Base-by-base conservation (phyloP, 2,113 vertebrate species). In the Microcebus murinus region DNA sequence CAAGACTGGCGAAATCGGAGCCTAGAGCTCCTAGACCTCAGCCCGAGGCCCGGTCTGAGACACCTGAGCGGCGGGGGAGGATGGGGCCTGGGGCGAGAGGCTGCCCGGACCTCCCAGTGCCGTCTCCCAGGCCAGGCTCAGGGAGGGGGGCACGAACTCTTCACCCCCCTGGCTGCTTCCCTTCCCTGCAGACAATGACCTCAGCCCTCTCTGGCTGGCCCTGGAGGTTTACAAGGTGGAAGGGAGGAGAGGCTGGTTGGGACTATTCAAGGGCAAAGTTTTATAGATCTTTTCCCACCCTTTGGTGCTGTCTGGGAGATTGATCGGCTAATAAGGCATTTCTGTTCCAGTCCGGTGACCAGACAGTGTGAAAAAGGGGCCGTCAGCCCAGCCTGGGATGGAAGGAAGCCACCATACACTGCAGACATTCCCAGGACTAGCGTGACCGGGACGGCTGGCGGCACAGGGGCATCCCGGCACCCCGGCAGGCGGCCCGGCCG, bases 281-380 rank as follows among this genome's bases (percentile, higher is more conserved):
- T 97, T 97, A 94, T 87, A 77, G 91, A 9, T 23, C 70, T 89
- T 83, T 91, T 93, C 93, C 92, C 84, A 85, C 55, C 70, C 91
- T 59, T 15, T 50, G 71, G 65, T 36, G 61, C 90, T 87, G 70
- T 93, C 92, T 34, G n/a, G 42, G 80, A 97, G 87, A 94, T 0
- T 29, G 68, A 87, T 92, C 0, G 12, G 36, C 90, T 79, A 79
- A 57, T 65, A 80, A 93, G 91, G 77, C 73, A 12, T 80, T 84
- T 87, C 76, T 94, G 81, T 96, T 94, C 42, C 87, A 87, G 76
- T 34, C 67, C 20, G 6, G 23, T 79, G 55, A 70, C 50, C 74
- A 55, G n/a, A 52, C 23, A 17, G 91, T 59, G 71, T 95, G 57
- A 50, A 36, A 39, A 25, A 76, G 88, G 17, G 57, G 86, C 83